phyloP scores from a whole-genome alignment of 1,140 invertebrate species.

The Drosophila asahinai region DNA sequence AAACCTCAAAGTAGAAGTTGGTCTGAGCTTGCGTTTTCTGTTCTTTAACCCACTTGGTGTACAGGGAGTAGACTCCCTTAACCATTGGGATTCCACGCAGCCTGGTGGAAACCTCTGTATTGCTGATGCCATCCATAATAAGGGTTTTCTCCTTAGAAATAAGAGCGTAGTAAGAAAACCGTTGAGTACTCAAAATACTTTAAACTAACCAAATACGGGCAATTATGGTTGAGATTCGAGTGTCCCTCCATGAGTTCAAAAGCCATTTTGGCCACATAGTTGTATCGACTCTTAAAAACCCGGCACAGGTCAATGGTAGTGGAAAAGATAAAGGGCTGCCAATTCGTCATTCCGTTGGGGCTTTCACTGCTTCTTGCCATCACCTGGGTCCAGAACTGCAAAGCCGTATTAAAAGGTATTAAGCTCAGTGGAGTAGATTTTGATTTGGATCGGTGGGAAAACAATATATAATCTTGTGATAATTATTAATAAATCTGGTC shows the following conservation, averaged over 20 bases:
- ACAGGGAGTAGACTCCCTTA: slow-evolving; percentile 27
- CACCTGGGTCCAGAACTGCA: slow-evolving; percentile 8
- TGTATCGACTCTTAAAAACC: slow-evolving; percentile 24
- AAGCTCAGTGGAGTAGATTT: neutral
- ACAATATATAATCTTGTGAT: neutral
- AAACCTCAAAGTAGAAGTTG: slow-evolving; percentile 9
- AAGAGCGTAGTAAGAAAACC: neutral
- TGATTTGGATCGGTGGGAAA: neutral
- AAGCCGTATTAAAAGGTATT: neutral
- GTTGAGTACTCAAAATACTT: too few relatives aligned
- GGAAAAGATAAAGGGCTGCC: slow-evolving; percentile 45
- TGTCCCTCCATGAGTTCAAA: slow-evolving; percentile 16
- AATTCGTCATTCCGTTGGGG: neutral
- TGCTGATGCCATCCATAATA: slow-evolving; percentile 32
- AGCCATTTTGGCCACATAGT: slow-evolving; percentile 35
- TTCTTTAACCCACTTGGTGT: slow-evolving; percentile 8
- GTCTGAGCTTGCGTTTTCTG: slow-evolving; percentile 17
- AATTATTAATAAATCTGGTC: too few relatives aligned
- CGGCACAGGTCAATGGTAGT: slow-evolving; percentile 41
- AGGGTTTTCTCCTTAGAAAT: slow-evolving; percentile 27
- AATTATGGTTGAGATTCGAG: slow-evolving; percentile 51
- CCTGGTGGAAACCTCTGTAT: slow-evolving; percentile 27
- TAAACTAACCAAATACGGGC: slow-evolving; percentile 42
- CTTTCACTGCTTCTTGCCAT: slow-evolving; percentile 18
- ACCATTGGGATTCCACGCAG: slow-evolving; percentile 27